These are phyloP conservation scores for Parotocinclus haroldoi DNA, from an alignment of 2,797 vertebrate genomes.

Conservation along the genomic window DNA sequence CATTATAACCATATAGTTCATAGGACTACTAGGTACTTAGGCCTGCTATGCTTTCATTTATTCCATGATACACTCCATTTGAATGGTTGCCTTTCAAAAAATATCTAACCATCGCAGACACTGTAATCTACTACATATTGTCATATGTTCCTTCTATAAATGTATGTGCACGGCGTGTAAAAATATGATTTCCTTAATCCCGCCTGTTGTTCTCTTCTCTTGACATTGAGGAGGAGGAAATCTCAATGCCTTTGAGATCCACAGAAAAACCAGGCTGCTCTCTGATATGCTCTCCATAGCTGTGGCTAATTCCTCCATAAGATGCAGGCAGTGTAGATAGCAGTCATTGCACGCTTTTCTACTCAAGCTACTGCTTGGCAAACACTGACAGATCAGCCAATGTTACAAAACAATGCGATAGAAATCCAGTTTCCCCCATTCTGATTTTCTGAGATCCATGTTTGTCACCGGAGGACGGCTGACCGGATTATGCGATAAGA, in stretches of 20 bases:
- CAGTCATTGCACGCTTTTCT: slow-evolving; percentile 38
- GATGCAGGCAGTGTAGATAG: slow-evolving; percentile 43
- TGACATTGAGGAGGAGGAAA: slow-evolving; percentile 49
- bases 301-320: slow-evolving; percentile 49
- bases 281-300: slow-evolving; percentile 40
- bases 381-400: slow-evolving; percentile 45
- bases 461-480: slow-evolving; percentile 46
- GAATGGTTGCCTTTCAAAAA: slow-evolving; percentile 2
- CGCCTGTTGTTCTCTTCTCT: slow-evolving; percentile 35
- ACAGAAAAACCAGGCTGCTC: slow-evolving; percentile 35
- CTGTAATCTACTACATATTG: slow-evolving; percentile 15
- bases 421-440: slow-evolving; percentile 34
- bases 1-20: too few species aligned
- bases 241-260: slow-evolving; percentile 42
- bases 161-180: slow-evolving; percentile 31
- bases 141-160: slow-evolving; percentile 29
- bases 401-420: slow-evolving; percentile 48
- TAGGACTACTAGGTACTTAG: too few species aligned
- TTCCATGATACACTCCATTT: background rate
- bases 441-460: slow-evolving; percentile 38
- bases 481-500: slow-evolving; percentile 49
- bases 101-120: slow-evolving; percentile 22
- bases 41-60: too few species aligned
- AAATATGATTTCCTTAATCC: slow-evolving; percentile 40
- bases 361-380: slow-evolving; percentile 43